A percentile compares a stretch with the other conserved stretches of the same genome.
Evolutionary conservation across 37 sponge, comb jelly and placozoan species (phyloP).

Genomic region (Halichondria panicea): DNA sequence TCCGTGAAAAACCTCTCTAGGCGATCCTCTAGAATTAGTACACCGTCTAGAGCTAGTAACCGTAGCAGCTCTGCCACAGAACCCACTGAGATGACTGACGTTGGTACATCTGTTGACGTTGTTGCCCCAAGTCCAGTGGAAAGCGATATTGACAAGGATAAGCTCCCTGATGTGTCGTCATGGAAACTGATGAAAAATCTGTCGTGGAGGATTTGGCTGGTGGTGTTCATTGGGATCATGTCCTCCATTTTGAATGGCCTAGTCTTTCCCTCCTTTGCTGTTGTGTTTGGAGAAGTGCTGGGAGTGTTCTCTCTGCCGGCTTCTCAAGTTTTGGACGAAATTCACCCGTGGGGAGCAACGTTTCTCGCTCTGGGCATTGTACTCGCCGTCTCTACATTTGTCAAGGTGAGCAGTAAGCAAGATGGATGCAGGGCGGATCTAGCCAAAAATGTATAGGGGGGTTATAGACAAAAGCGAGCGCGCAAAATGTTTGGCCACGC

Average conservation of each 20-base stretch:
- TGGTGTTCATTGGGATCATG: slow-evolving; percentile 48
- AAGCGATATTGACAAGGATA: background rate
- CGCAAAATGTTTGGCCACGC: too few relatives aligned
- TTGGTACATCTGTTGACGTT: background rate
- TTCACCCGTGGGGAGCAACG: slow-evolving; percentile 30
- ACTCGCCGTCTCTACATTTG: slow-evolving; percentile 19
- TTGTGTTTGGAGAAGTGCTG: slow-evolving; percentile 66
- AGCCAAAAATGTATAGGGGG: too few relatives aligned
- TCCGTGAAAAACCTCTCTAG: too few relatives aligned
- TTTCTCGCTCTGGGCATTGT: slow-evolving; percentile 35
- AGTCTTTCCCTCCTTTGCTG: slow-evolving; percentile 51
- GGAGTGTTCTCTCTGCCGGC: slow-evolving; percentile 18
- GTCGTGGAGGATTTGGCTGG: slow-evolving; percentile 47
- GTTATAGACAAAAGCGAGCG: too few relatives aligned
- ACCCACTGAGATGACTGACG: too few relatives aligned
- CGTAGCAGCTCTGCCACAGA: too few relatives aligned
- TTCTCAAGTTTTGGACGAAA: slow-evolving; percentile 4
- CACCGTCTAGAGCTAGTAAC: too few relatives aligned
- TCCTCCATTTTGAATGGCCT: slow-evolving; percentile 47
- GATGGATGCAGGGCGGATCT: too few relatives aligned
- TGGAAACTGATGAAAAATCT: background rate
- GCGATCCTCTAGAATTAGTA: too few relatives aligned
- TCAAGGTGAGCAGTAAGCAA: slow-evolving; percentile 58
- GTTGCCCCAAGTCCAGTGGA: background rate
- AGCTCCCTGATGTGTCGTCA: background rate